Percentiles rank a stretch among this genome's conserved stretches.
Evolutionary conservation across 2,797 vertebrate genomes (phyloP).

Genomic region (Myotis daubentonii): DNA sequence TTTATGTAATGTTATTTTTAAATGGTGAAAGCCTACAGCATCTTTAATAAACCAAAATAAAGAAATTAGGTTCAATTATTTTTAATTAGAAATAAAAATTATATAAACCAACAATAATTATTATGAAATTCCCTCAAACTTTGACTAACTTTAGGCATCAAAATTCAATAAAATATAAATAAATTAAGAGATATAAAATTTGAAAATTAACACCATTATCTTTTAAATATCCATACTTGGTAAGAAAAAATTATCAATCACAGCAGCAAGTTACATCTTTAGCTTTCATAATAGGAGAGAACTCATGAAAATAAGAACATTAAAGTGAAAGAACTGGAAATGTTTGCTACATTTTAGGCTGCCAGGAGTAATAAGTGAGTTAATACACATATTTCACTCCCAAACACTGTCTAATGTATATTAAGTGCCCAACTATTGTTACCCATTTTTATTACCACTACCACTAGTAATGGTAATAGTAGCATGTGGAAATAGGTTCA

Average conservation of each 20-base stretch:
- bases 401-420: not conserved
- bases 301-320: not conserved
- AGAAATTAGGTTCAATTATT: not conserved
- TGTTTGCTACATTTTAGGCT: not conserved
- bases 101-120: not conserved
- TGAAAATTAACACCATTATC: not conserved
- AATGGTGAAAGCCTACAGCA: not conserved
- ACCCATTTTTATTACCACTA: not conserved
- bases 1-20: not conserved
- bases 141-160: constrained; percentile 27
- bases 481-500: not conserved
- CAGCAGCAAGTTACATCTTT: not conserved
- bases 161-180: not conserved
- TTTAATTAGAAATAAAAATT: not conserved
- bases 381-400: not conserved
- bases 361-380: not conserved
- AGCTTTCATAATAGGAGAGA: not conserved
- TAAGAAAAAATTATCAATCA: not conserved
- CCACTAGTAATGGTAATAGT: not conserved
- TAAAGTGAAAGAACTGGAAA: not conserved
- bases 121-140: not conserved
- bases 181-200: not conserved
- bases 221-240: not conserved
- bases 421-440: not conserved
- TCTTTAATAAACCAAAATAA: not conserved